Evolutionary conservation across 2,113 vertebrate species (phyloP).

Genomic region (Siphamia tubifer): DNA sequence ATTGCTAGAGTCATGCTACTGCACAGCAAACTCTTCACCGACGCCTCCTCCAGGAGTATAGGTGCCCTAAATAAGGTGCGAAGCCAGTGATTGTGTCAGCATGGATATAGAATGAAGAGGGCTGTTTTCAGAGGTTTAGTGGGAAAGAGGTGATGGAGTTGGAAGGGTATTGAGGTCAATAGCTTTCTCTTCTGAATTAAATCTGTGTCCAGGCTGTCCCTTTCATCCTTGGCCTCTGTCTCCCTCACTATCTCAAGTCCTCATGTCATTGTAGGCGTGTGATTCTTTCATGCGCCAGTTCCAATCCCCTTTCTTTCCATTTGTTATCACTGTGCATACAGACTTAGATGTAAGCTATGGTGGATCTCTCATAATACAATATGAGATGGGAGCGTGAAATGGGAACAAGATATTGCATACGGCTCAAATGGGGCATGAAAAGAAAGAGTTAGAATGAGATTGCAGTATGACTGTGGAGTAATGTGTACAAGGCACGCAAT

Average conservation of each 20-base stretch:
- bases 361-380: constrained; percentile 50
- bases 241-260: constrained; percentile 9
- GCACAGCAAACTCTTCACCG: constrained; percentile 98
- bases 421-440: constrained; percentile 64
- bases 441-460: constrained; percentile 30
- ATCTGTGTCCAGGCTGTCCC: constrained; percentile 18
- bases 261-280: constrained; percentile 12
- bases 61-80: constrained; percentile 86
- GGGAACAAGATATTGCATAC: constrained; percentile 50
- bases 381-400: constrained; percentile 50
- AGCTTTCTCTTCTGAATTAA: constrained; percentile 45
- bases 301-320: constrained; percentile 14
- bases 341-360: constrained; percentile 43
- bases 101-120: background rate
- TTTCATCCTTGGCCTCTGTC: constrained; percentile 34
- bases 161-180: constrained; percentile 49
- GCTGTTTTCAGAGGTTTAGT: constrained; percentile 7
- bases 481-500: background rate
- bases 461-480: constrained; percentile 1
- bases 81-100: constrained; percentile 14
- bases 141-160: constrained; percentile 1
- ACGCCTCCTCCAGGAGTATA: constrained; percentile 84
- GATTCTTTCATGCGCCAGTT: constrained; percentile 34
- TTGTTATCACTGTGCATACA: constrained; percentile 7
- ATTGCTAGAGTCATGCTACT: constrained; percentile 97